Conservation (phyloP, 1,140 invertebrate species). For the Drosophila arizonae region DNA sequence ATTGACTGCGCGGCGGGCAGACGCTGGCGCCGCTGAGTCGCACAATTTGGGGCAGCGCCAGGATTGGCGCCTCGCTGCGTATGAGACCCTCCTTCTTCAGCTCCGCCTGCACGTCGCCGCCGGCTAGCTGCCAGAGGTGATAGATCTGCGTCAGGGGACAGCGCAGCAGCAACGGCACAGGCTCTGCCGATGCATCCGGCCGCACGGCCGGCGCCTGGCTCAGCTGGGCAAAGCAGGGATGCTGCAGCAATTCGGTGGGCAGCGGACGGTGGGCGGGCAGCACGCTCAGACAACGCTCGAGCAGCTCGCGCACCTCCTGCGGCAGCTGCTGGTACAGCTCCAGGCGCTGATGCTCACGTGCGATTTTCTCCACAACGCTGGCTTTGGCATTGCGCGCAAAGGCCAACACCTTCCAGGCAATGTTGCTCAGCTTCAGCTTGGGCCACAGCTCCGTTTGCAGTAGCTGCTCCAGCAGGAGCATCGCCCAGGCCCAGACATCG, state of each 20-base stretch:
- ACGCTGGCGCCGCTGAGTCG: conserved; percentile 91
- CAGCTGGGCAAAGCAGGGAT: conserved; percentile 55
- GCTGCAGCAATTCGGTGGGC: conserved; percentile 85
- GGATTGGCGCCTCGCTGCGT: conserved; percentile 90
- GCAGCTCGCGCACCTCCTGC: conserved; percentile 85
- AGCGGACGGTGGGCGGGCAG: conserved; percentile 86
- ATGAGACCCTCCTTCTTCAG: conserved; percentile 96
- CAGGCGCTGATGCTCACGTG: conserved; percentile 89
- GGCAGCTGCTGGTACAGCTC: conserved; percentile 84
- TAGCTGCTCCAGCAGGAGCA: conserved; percentile 92
- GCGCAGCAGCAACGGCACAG: conserved; percentile 58
- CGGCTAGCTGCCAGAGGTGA: conserved; percentile 97
- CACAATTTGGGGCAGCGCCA: conserved; percentile 91
- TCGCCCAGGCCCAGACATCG: conserved; percentile 96
- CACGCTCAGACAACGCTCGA: conserved; percentile 88
- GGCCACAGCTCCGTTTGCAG: conserved; percentile 87
- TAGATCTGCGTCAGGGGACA: conserved; percentile 90
- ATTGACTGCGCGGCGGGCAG: conserved; percentile 89
- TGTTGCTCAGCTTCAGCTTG: conserved; percentile 88
- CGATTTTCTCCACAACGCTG: conserved; percentile 89
- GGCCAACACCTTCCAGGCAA: conserved; percentile 89
- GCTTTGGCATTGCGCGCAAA: conserved; percentile 86
- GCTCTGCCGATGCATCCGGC: neutral
- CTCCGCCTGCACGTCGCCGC: conserved; percentile 95
- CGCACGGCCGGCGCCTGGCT: neutral